Evolutionary conservation across 2,888 invertebrate genomes (phyloP), one percentile per base, ranked within the genome.

Genomic region (Carterocephalus palaemon): DNA sequence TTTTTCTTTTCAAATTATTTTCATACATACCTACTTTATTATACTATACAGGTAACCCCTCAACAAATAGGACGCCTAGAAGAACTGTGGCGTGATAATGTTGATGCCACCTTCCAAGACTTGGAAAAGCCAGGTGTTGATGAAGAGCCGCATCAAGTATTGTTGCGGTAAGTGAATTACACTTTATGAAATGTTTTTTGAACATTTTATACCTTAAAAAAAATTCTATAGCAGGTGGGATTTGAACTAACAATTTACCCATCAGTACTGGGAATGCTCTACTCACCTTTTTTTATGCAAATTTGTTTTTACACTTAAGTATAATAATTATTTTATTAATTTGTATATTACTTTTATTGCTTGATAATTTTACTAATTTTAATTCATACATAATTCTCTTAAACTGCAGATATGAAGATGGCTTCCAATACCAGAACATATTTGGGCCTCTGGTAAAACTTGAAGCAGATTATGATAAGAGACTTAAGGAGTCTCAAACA

Each of bases 21-120:
- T n/a, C n/a, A n/a, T n/a, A n/a, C n/a, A n/a, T n/a, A n/a, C n/a
- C n/a, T n/a, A n/a, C 13, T 10, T 5, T 23, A 13, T 37, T 37
- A 16, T n/a, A n/a, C n/a, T n/a, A n/a, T 67, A 1, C 53, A 85
- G 85, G 97, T 99, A 49, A 95, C 97, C 0, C 97, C 98, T 0
- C 95, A 96, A 62, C 98, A 99, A 82, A 99, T 99, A 46, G 97
- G 97, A 60, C 97, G 98, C 62, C 89, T 99, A 20, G 99, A 99
- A 83, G 99, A 99, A 71, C 78, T 99, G 15, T 99, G 99, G 99
- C 97, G 98, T 63, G 98, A 98, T 59, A 98, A 99, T 66, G 95
- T 97, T 3, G 97, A 98, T 62, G 99, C 99, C 0, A 97, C 97
- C 4, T 95, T 99, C 66, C 98, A 98, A 76, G 99, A 99, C 79